Base-by-base conservation (phyloP, 1,140 invertebrate genomes). In the Olivierus martensii region DNA sequence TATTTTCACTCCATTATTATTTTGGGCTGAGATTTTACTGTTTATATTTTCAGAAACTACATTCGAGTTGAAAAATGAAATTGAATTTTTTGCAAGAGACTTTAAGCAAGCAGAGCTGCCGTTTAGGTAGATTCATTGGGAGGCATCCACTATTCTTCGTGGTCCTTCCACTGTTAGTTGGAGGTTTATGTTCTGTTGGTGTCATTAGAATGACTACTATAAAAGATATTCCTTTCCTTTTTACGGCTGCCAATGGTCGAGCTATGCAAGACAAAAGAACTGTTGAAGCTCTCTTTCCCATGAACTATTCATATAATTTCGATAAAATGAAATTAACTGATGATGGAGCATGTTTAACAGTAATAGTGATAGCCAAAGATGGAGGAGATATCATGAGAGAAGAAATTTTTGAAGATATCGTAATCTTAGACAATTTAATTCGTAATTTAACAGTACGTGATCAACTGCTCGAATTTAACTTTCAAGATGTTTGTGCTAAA, bases 171-270 rank as follows among this genome's bases (percentile, higher is more conserved):
- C 66, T 90, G 19, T 72, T 92, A 28, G 66, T 91, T 21, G 80
- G 83, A 0, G 67, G 82, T 38, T 75, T 91, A 38, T 84, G 84
- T 63, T 77, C 85, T 63, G 90, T 87, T 15, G 88, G 88, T 48
- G 85, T 83, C 65, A 87, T 90, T 68, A 76, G 77, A 63, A 79
- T 91, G 46, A 71, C 82, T 56, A 89, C 87, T 69, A 83, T 87
- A 72, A 87, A 88, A 66, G 87, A 92, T 70, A 87, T 87, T 1
- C 87, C 90, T 66, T 91, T 89, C 69, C 74, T 92, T 5, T 92
- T 92, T 71, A 87, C 84, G 14, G 87, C 87, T 0, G 73, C 87
- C 47, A 81, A 83, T 61, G 87, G 87, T 0, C 80, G 80, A 49
- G 84, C 65, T 6, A 67, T 66, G 52, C 68, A 75, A 43, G 87